Evolutionary conservation across 2,113 vertebrate genomes (phyloP).

Genomic region (Cavia aperea): DNA sequence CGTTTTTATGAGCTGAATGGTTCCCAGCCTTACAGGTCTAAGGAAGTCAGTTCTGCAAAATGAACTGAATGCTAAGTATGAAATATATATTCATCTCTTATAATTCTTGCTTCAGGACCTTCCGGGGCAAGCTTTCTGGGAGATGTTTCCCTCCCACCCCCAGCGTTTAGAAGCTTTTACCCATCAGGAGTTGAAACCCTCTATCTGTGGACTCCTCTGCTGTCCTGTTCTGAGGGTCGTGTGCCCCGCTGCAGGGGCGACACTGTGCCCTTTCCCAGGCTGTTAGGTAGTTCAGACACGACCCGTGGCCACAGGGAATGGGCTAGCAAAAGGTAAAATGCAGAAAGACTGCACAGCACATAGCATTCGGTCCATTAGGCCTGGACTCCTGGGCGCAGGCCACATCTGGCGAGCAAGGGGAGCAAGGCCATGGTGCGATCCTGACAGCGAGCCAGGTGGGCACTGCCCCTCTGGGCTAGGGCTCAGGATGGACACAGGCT

Average conservation of each 20-base stretch:
- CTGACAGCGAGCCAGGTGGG: background rate
- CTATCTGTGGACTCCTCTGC: no score
- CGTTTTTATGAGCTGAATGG: background rate
- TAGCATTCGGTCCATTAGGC: no score
- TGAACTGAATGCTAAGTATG: background rate
- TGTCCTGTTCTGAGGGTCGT: background rate
- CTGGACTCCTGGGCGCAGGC: background rate
- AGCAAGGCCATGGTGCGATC: rapidly evolving
- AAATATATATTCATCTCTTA: background rate
- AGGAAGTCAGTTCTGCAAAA: background rate
- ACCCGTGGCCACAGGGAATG: background rate
- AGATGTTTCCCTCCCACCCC: background rate
- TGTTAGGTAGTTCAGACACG: background rate
- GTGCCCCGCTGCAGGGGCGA: no score
- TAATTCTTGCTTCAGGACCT: background rate
- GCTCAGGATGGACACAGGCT: rapidly evolving
- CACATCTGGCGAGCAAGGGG: rapidly evolving
- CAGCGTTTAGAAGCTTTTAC: background rate
- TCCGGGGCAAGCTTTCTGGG: background rate
- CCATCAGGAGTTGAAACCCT: background rate
- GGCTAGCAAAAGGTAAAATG: background rate
- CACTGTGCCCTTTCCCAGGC: background rate
- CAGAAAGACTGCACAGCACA: background rate
- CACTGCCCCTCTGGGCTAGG: no score
- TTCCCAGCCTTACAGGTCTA: background rate